Conservation (phyloP, 2,888 invertebrate genomes). For the Helleia helle region DNA sequence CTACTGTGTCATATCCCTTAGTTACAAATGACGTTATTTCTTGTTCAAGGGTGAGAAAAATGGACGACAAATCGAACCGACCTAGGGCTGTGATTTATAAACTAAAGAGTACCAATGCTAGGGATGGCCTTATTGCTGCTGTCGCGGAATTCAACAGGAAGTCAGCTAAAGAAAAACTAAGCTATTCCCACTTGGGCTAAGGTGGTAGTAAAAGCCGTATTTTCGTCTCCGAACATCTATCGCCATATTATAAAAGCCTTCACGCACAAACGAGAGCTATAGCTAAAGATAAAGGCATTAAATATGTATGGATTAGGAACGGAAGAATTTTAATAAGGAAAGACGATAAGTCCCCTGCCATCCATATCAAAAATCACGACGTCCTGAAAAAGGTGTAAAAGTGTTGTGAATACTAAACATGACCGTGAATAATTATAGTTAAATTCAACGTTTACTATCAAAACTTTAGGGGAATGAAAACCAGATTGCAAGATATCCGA, state of each 20-base stretch:
- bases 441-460: too few relatives aligned
- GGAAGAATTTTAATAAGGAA: neutral
- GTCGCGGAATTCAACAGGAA: too few relatives aligned
- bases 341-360: neutral
- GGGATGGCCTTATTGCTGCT: neutral
- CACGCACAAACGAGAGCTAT: neutral
- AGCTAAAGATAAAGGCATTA: neutral
- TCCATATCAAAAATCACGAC: too few relatives aligned
- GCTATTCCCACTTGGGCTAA: neutral
- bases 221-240: neutral
- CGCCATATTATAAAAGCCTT: neutral
- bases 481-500: too few relatives aligned
- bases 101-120: neutral
- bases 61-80: neutral
- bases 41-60: conserved; percentile 1
- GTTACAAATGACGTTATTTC: too few relatives aligned
- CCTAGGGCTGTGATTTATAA: neutral
- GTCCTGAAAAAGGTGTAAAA: too few relatives aligned
- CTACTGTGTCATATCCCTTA: too few relatives aligned
- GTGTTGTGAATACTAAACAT: too few relatives aligned
- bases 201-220: neutral
- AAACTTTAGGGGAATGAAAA: too few relatives aligned
- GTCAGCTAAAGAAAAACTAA: neutral
- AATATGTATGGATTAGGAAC: neutral
- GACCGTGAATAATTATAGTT: too few relatives aligned